A percentile compares a stretch with the other conserved stretches of the same genome.
phyloP scores from a whole-genome alignment of 2,113 vertebrate genomes.

The Chaetops frenatus region DNA sequence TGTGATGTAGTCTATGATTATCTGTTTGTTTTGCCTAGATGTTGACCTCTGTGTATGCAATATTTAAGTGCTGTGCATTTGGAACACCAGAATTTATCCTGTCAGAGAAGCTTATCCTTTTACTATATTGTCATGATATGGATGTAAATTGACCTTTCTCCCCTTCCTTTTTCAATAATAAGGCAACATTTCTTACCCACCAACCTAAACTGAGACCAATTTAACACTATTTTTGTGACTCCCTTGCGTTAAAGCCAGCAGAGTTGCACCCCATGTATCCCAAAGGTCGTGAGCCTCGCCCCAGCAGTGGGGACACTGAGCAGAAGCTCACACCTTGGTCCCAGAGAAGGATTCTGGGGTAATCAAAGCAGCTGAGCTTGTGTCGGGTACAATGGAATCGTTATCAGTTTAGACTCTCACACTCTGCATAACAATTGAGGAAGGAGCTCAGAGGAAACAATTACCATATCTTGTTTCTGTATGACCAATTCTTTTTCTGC shows the following conservation, averaged over 20 bases:
- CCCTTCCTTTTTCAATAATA: not conserved
- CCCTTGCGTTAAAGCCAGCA: not conserved
- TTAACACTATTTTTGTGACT: not conserved
- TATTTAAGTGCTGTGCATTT: not conserved
- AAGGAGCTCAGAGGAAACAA: not conserved
- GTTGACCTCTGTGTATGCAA: not conserved
- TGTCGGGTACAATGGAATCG: not conserved
- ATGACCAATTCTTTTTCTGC: not conserved
- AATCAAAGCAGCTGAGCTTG: not conserved
- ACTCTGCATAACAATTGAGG: not conserved
- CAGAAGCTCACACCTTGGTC: not conserved
- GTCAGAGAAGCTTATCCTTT: not conserved
- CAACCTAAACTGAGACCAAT: not conserved
- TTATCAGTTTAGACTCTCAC: not conserved
- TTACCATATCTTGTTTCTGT: not conserved
- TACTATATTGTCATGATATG: not conserved
- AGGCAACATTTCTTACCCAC: not conserved
- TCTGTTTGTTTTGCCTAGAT: not conserved
- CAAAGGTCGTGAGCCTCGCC: not conserved
- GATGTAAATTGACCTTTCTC: not conserved
- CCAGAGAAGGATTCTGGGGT: not conserved
- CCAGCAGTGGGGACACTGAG: not conserved
- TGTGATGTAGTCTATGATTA: not conserved
- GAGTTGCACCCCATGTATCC: not conserved
- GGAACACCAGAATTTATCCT: not conserved